A percentile compares a stretch with the other conserved stretches of the same genome.
phyloP scores from a whole-genome alignment of 2,113 vertebrate genomes.

The Orycteropus afer region DNA sequence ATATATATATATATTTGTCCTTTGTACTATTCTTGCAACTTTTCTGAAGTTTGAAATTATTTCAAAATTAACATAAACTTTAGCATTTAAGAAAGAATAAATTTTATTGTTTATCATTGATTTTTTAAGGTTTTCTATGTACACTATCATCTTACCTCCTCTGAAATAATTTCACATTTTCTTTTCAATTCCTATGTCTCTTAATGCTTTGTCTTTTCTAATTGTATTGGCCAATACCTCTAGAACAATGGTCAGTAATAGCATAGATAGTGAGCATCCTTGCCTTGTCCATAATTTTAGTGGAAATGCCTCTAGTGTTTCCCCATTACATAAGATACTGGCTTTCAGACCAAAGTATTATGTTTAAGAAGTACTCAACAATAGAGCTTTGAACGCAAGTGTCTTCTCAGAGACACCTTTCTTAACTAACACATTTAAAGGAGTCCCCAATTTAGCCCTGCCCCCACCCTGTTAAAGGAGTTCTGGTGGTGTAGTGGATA shows the following conservation, averaged over 20 bases:
- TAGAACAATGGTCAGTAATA: background rate
- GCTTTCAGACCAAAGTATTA: background rate
- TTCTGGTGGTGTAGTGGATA: too few relatives aligned
- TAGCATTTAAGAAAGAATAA: background rate
- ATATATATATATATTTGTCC: too few relatives aligned
- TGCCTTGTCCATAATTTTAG: background rate
- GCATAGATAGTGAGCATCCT: background rate
- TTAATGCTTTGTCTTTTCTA: background rate
- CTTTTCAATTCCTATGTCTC: background rate
- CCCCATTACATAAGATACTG: background rate
- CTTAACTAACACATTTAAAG: too few relatives aligned
- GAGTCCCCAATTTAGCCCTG: too few relatives aligned
- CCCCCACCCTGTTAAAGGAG: too few relatives aligned
- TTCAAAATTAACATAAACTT: background rate
- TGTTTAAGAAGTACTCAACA: background rate
- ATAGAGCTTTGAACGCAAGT: background rate
- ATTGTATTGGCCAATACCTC: background rate
- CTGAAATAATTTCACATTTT: background rate
- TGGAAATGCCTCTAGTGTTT: background rate
- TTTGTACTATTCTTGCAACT: background rate
- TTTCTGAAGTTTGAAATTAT: slow-evolving; percentile 30
- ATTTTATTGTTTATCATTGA: background rate
- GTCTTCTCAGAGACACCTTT: background rate
- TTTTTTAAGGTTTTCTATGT: background rate
- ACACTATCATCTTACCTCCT: background rate